Evolutionary conservation across 53 echinoderm and acorn worm species (phyloP).

Genomic region (Paracentrotus lividus): DNA sequence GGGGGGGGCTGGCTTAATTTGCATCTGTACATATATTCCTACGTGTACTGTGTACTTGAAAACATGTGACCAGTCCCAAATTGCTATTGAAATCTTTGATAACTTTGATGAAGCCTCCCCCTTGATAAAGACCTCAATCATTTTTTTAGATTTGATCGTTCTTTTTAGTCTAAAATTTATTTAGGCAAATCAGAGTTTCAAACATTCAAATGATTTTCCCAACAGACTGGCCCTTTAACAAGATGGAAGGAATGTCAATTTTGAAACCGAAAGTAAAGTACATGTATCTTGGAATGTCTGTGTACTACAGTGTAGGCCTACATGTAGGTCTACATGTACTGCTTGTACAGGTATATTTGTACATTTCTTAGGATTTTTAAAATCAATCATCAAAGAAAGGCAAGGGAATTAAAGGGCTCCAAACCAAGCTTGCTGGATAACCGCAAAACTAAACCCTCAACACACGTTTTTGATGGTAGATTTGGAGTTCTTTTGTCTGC

Average conservation of each 20-base stretch:
- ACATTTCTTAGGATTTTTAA: not conserved
- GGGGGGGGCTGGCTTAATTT: too few species aligned
- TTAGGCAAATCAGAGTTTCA: too few species aligned
- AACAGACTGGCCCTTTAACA: not conserved
- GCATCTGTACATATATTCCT: too few species aligned
- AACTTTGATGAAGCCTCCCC: too few species aligned
- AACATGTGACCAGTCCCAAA: too few species aligned
- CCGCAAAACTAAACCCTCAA: constrained; percentile 29
- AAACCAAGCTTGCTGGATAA: not conserved
- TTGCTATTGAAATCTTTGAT: too few species aligned
- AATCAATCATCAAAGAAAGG: constrained; percentile 30
- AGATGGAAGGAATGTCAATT: not conserved
- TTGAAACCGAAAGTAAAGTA: constrained; percentile 19
- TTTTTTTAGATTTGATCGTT: too few species aligned
- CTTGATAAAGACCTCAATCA: too few species aligned
- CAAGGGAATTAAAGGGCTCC: not conserved
- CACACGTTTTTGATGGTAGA: not conserved
- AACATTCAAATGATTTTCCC: too few species aligned
- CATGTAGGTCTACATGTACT: not conserved
- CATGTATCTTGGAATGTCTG: constrained; percentile 25
- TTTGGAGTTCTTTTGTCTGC: constrained; percentile 40
- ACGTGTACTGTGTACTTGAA: too few species aligned
- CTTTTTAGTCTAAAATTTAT: too few species aligned
- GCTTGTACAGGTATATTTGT: not conserved
- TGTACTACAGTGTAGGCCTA: not conserved